Base-by-base conservation (phyloP, 2,797 vertebrate genomes). In the Odontamblyopus lacepedii region DNA sequence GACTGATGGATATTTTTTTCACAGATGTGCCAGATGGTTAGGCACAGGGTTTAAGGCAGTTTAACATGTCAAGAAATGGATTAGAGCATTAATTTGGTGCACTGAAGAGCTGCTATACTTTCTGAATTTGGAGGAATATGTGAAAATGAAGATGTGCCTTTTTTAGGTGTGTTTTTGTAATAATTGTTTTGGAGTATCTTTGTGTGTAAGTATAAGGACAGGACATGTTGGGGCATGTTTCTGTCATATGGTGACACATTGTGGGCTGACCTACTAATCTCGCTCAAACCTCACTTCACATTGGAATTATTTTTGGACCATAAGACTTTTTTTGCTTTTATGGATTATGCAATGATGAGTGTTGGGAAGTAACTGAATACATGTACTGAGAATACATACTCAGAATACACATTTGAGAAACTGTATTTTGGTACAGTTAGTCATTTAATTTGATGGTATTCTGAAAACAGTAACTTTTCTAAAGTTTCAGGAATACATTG, bases 181-280 rank as follows among this genome's bases (percentile, higher is more conserved):
- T 19, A 7, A 29, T 51, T 61, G 57, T 69, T 68, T 16, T 67
- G 65, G 75, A 77, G 65, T 67, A 50, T 72, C 64, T 44, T 70
- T 73, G 15, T 48, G 50, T 72, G 74, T 75, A 71, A 41, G 67
- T 71, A 69, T 27, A 35, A 62, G 61, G 73, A 67, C 15, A 62
- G 75, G 81, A 84, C 81, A 78, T 80, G 88, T 81, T 23, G 9
- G 78, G 84, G 57, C 84, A 87, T 79, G 83, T 83, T 60, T 7
- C 63, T 23, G 72, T 72, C 48, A 9, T 73, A 69, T 77, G 76
- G 76, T 83, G 80, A 69, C 76, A 44, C 61, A 71, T 69, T 69
- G 69, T 50, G 69, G 62, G 70, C 76, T 65, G 59, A 77, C 76
- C 69, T 32, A 30, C 71, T 74, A 60, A 78, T 83, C 73, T 13